Base-by-base conservation (phyloP, 2,888 invertebrate genomes). In the Parnassius mnemosyne region DNA sequence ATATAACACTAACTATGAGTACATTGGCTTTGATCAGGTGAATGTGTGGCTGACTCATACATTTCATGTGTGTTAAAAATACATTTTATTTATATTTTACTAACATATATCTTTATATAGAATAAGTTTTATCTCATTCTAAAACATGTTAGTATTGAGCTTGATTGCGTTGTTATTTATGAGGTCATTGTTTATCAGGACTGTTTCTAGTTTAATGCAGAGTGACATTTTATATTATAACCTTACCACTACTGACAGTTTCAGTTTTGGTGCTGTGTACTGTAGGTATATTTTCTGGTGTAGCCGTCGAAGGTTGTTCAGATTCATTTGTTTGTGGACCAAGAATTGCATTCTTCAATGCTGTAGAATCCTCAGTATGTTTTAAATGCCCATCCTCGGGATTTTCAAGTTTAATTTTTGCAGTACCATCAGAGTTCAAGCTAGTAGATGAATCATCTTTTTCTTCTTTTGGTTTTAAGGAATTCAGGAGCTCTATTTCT, bases 401-500 rank as follows among this genome's bases (percentile, higher is more conserved):
- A 12, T 67, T 41, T 65, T 89, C 90, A 2, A 72, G 78, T 72
- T 85, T 89, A 20, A 86, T 80, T 70, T 80, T 87, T 3, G 76
- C 66, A 0, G 71, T 71, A 2, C 80, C 79, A n/a, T 78, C 78
- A 0, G 71, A 64, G 34, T 76, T 73, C 1, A 67, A 61, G 13
- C 58, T 68, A 3, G 71, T 66, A 0, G 73, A 60, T 9, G 44
- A 53, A 16, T 85, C 92, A 7, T 93, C 93, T 67, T 92, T 92
- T 64, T 94, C 94, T 56, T 94, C 93, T 80, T 95, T 95, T 0
- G 93, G 93, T 72, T 93, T 94, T 42, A 95, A 87, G 11, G 94
- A 93, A 64, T 94, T 94, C 57, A 96, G 93, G 7, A 94, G 92
- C 71, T 95, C 94, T 16, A 95, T 74, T 85, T 96, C 96, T 69